A percentile compares a stretch with the other conserved stretches of the same genome.
phyloP scores from a whole-genome alignment of 1,140 invertebrate genomes.

The Leptestheria dahalacensis region DNA sequence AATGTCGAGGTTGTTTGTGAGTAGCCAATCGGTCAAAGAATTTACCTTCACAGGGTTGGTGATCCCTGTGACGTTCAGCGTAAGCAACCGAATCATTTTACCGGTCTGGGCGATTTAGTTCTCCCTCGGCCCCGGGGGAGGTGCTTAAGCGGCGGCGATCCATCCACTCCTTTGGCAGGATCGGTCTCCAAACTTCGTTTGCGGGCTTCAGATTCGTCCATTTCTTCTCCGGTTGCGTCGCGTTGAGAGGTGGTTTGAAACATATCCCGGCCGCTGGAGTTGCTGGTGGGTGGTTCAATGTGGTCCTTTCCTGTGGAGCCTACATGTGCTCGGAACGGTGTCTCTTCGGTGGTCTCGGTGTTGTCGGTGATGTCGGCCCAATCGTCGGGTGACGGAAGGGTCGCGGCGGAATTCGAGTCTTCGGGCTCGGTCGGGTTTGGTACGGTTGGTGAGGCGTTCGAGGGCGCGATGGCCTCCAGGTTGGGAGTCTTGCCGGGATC shows the following conservation, averaged over 20 bases:
- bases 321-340: neutral
- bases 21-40: neutral
- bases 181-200: neutral
- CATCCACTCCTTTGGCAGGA: neutral
- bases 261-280: neutral
- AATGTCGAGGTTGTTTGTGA: neutral
- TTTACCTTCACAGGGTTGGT: neutral
- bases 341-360: neutral
- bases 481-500: no score
- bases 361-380: neutral
- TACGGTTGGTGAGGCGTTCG: no score
- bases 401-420: neutral
- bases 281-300: neutral
- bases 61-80: neutral
- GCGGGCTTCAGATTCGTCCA: neutral
- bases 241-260: no score
- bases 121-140: neutral
- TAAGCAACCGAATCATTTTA: neutral
- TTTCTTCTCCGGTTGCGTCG: neutral
- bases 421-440: no score
- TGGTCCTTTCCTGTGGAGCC: no score
- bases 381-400: neutral
- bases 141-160: no score
- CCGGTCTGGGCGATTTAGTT: neutral
- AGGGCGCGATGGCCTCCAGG: no score